Evolutionary conservation across 2,797 vertebrate genomes (phyloP).

Genomic region (Labroides dimidiatus): DNA sequence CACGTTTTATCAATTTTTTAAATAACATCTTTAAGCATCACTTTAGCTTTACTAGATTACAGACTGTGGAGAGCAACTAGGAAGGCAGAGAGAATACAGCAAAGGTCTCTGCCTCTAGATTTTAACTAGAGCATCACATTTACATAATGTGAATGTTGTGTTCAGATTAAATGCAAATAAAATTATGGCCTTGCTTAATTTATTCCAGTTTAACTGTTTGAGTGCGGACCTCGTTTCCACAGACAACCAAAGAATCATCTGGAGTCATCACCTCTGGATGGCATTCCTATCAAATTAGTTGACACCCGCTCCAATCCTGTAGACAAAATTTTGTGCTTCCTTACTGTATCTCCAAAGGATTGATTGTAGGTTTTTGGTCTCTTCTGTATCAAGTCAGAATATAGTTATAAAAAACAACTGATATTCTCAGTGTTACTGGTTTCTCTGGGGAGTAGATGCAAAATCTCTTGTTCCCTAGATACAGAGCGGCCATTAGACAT

Average conservation of each 20-base stretch:
- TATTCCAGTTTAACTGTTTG: neutral
- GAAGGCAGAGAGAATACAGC: neutral
- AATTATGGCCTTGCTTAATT: neutral
- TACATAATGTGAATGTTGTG: constrained; percentile 3
- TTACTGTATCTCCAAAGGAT: neutral
- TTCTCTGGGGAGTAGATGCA: no score
- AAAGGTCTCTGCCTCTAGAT: neutral
- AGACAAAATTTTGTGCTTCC: neutral
- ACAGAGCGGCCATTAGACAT: no score
- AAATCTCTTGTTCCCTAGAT: no score
- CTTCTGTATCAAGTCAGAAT: no score
- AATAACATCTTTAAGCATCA: neutral
- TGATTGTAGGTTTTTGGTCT: neutral
- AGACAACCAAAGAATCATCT: neutral
- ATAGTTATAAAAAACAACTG: no score
- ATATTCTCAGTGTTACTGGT: no score
- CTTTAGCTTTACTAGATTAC: neutral
- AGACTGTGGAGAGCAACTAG: neutral
- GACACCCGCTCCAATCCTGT: neutral
- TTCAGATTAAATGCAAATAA: constrained; percentile 23
- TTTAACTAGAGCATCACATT: constrained; percentile 1
- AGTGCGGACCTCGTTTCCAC: constrained; percentile 1
- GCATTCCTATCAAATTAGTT: neutral
- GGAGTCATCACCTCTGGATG: neutral
- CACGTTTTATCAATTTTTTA: neutral